These are phyloP conservation scores for Hemibagrus guttatus DNA, from an alignment of 2,797 vertebrate genomes.

Conservation along the genomic window DNA sequence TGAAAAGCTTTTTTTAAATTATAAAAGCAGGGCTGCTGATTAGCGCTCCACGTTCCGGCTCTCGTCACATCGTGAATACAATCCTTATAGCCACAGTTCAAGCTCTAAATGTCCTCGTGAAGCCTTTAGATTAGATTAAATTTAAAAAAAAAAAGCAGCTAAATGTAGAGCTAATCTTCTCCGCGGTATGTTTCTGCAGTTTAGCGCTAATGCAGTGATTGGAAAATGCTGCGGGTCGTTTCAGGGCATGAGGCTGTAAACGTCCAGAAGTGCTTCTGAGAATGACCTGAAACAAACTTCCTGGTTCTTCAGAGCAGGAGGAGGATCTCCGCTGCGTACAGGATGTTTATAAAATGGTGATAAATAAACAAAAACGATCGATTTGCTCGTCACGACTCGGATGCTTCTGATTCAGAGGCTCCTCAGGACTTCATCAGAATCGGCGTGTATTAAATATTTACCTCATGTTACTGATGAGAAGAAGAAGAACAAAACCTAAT, in stretches of 20 bases:
- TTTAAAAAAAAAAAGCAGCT: neutral
- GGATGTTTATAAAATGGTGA: neutral
- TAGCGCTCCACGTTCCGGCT: neutral
- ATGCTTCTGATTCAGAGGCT: neutral
- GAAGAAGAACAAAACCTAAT: neutral
- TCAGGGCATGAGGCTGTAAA: neutral
- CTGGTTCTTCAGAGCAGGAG: neutral
- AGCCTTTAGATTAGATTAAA: neutral
- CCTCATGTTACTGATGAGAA: too few relatives aligned
- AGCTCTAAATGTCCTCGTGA: neutral
- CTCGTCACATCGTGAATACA: neutral
- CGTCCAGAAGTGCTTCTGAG: conserved; percentile 10
- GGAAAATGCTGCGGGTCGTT: neutral
- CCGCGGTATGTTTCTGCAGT: neutral
- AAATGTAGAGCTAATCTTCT: neutral
- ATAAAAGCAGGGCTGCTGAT: neutral
- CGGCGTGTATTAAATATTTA: too few relatives aligned
- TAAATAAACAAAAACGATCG: neutral
- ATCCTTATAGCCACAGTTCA: neutral
- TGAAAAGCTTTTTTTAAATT: neutral
- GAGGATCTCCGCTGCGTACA: neutral
- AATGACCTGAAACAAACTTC: neutral
- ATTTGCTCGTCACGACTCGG: neutral
- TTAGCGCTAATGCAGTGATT: conserved; percentile 1
- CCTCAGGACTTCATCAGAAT: too few relatives aligned